Conservation (phyloP, 2,113 vertebrate genomes). For the Catagonus wagneri region DNA sequence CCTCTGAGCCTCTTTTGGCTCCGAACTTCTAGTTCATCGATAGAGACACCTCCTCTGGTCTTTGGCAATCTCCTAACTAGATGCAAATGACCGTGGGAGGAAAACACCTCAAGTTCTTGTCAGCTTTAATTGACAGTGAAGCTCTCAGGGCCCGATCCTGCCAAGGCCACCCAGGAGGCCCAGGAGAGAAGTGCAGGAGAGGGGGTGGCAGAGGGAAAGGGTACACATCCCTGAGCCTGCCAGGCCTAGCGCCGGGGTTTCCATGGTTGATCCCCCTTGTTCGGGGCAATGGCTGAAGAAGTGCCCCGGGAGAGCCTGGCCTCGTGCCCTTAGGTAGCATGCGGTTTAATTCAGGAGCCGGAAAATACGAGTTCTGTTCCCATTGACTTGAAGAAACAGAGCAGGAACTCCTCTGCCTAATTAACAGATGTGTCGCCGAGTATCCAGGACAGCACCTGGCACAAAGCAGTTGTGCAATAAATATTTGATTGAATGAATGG, state of each 20-base stretch:
- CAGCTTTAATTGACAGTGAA: constrained; percentile 39
- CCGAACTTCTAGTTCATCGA: not conserved
- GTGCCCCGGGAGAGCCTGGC: not conserved
- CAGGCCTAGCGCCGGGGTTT: not conserved
- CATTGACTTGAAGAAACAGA: not conserved
- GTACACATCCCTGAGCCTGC: not conserved
- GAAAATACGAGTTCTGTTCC: not conserved
- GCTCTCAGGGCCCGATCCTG: not conserved
- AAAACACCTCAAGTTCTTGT: constrained; percentile 38
- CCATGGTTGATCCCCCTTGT: not conserved
- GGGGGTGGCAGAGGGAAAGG: not conserved
- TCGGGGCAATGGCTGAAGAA: not conserved
- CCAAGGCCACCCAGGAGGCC: constrained; percentile 55
- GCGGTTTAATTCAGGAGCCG: not conserved
- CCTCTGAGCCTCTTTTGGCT: not conserved
- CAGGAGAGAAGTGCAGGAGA: not conserved
- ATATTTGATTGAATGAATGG: not conserved
- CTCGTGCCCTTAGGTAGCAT: not conserved
- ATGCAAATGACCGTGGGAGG: constrained; percentile 43
- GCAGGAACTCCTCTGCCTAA: not conserved
- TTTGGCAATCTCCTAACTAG: constrained; percentile 37
- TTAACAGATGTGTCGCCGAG: not conserved
- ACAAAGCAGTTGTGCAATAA: not conserved
- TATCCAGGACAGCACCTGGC: not conserved
- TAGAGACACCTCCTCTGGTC: constrained; percentile 10